Base-by-base conservation (phyloP, 2,888 invertebrate species). In the Melanchra persicariae region DNA sequence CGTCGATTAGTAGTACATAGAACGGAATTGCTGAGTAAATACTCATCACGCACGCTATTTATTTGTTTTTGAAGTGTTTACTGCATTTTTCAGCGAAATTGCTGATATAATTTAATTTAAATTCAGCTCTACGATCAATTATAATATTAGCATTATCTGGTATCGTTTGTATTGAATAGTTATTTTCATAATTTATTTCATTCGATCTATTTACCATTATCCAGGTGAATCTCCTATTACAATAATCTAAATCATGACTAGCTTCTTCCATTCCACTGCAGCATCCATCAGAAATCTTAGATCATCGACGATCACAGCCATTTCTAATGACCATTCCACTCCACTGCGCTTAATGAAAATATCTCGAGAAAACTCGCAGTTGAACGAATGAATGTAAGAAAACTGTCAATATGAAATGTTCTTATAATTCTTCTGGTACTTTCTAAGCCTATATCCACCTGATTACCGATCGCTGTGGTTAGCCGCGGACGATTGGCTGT, bases 271-370 rank as follows among this genome's bases (percentile, higher is more conserved):
- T 62, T 45, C 26, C 47, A 43, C 26, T 43, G n/a, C 49, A 37
- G n/a, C 49, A 37, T 65, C 58, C 45, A 60, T 62, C 49, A 54
- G 6, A 24, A 51, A 63, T 77, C 26, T 17, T 19, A 59, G 47
- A 74, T 66, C 69, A 47, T 66, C 40, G 47, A 63, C 43, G 40
- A 66, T 67, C 45, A 57, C 30, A 47, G 68, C 57, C 67, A 75
- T 75, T 72, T 81, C 79, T 81, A 81, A 81, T 62, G 78, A 81
- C 63, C 9, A 76, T 78, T 68, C 76, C 78, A 81, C 64, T 70
- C 75, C 52, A 76, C 70, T 81, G 61, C 72, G 64, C 79, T 75
- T 64, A 68, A 76, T 80, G 74, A 77, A 73, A 73, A 66, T 57
- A 59, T 71, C 69, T 63, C 54, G 54, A 76, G 79, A 75, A 73